Evolutionary conservation across 2,888 invertebrate genomes (phyloP), one percentile per base, ranked within the genome.

Genomic region (Crepidodera aurea): DNA sequence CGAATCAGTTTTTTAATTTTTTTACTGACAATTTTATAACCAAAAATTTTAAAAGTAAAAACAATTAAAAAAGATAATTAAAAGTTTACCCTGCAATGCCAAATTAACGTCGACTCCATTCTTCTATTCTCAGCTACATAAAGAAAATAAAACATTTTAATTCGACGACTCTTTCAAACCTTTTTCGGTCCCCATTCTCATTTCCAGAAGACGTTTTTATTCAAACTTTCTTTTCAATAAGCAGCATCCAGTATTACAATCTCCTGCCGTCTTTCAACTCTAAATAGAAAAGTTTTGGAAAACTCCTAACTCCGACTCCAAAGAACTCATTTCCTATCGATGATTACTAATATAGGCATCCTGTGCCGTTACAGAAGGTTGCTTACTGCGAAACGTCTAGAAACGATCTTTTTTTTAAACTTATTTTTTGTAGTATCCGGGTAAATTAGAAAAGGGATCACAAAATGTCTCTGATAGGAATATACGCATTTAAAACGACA

Each of bases 251-350:
- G 25, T 39, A 48, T 57, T 57, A 50, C 57, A 48, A 57, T 57
- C 48, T 25, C 27, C 27, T 39, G 53, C 39, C 39, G 57, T 37
- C 48, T 39, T 57, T 57, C 57, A 27, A 48, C 37, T 48, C 39
- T 48, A 48, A 57, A 48, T 48, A 39, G 50, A 57, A 57, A 57
- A 50, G 29, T 57, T 55, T 57, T 16, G 48, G 22, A 22, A 48
- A 56, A 56, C 22, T 48, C 37, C 46, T 48, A 32, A 22, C 29
- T 10, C 25, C 25, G 37, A 19, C 39, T 50, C 39, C 39, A 50
- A 39, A 57, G 48, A 50, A 48, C 57, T 57, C 57, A 57, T 57
- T 57, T 57, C 57, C 57, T 48, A 57, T 57, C 48, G 27, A 57
- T 57, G 57, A 57, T 57, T 57, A 57, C 57, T 57, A 57, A 57